Base-by-base conservation (phyloP, 2,888 invertebrate species). In the Meteorus cinctellus region DNA sequence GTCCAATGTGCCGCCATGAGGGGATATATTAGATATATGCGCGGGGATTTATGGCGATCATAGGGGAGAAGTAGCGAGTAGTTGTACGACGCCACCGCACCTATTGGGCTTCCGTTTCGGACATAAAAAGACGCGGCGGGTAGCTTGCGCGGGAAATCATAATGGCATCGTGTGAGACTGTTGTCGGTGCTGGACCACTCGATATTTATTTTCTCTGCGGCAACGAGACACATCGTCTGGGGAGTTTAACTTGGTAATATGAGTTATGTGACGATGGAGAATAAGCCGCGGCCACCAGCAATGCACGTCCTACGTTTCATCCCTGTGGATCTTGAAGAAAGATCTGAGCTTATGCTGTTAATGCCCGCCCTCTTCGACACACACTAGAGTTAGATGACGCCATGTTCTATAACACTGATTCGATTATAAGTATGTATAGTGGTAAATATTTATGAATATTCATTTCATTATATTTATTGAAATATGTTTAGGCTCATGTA, bases 211-310 rank as follows among this genome's bases (percentile, higher is more conserved):
- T 59, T 36, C 59, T 59, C 10, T 5, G n/a, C 31, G 36, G 19
- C 65, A 19, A 34, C 16, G 8, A n/a, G 62, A 51, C 63, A 48
- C 34, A 12, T 62, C 31, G 74, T 74, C 68, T 72, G 75, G 75
- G 75, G 71, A 75, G 71, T 67, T 71, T 67, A 75, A 67, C 60
- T 72, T 71, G 55, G 65, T 66, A 75, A 75, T 70, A 70, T 75
- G 71, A 75, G 66, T 75, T 60, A 71, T 75, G 60, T 66, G 60
- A 59, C 19, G 31, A 19, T 31, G 51, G 69, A 29, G 65, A 65
- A 55, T 55, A 55, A 55, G 65, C 29, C 63, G 12, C 34, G 65
- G 41, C 65, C 24, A 41, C 62, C 55, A 45, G 45, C 19, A 41
- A 67, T 48, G 27, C 2, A 70, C 59, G 27, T 27, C 12, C 14